Evolutionary conservation across 2,113 vertebrate species (phyloP).

Genomic region (Ceratotherium simum): DNA sequence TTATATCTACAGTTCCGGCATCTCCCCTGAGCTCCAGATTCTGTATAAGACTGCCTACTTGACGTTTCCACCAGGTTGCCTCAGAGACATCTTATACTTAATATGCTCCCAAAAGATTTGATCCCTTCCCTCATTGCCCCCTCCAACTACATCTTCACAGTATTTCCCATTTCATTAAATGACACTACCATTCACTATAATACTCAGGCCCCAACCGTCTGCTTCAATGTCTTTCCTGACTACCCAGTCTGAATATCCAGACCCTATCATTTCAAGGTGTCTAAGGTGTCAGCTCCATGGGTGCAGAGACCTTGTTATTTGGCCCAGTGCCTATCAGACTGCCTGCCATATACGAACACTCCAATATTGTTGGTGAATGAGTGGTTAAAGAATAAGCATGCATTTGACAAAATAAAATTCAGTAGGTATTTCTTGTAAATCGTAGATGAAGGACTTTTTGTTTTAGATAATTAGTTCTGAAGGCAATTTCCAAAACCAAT

Average conservation of each 20-base stretch:
- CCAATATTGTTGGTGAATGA: background rate
- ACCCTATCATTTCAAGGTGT: background rate
- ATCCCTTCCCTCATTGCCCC: too few species aligned
- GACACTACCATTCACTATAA: background rate
- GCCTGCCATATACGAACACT: background rate
- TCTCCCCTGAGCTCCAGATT: background rate
- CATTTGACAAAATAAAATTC: background rate
- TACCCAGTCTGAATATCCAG: background rate
- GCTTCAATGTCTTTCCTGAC: background rate
- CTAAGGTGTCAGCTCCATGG: too few species aligned
- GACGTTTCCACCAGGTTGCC: too few species aligned
- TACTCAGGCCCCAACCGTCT: background rate
- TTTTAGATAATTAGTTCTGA: background rate
- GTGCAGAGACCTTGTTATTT: background rate
- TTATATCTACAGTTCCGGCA: background rate
- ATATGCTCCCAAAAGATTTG: too few species aligned
- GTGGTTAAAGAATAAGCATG: background rate
- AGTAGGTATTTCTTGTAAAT: background rate
- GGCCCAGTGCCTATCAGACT: background rate
- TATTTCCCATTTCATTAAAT: background rate
- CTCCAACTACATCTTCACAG: too few species aligned
- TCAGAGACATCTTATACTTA: too few species aligned
- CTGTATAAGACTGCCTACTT: background rate
- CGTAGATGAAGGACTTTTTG: background rate
- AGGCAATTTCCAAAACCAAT: background rate